Percentiles rank a stretch among this genome's conserved stretches.
Evolutionary conservation across 2,113 vertebrate genomes (phyloP).

Genomic region (Prionailurus viverrinus): DNA sequence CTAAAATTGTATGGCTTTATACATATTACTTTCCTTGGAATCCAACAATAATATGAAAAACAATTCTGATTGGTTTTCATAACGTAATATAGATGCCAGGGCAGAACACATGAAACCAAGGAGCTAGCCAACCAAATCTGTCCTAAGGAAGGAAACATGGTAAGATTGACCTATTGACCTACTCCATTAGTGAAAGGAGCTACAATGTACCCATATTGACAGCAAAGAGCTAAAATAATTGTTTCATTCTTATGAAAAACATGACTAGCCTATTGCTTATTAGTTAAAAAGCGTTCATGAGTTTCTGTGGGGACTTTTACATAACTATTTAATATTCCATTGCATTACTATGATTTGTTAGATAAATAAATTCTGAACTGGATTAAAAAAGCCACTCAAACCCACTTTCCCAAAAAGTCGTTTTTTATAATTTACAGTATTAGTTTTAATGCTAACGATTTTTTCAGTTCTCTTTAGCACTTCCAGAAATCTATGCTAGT

Average conservation of each 20-base stretch:
- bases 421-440: not conserved
- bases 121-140: not conserved
- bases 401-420: not conserved
- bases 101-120: not conserved
- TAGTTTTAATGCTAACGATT: not conserved
- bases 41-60: not conserved
- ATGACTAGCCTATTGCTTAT: not conserved
- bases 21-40: not conserved
- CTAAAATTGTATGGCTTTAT: conserved; percentile 31
- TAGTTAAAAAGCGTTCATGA: conserved; percentile 16
- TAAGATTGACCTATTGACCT: not conserved
- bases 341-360: not conserved
- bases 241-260: conserved; percentile 18
- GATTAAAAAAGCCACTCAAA: not conserved
- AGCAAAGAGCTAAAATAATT: not conserved
- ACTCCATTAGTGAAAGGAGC: not conserved
- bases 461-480: not conserved
- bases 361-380: not conserved
- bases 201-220: not conserved
- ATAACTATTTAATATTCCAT: not conserved
- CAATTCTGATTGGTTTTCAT: not conserved
- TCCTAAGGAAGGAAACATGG: not conserved
- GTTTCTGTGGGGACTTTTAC: not conserved
- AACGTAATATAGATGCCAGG: not conserved
- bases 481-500: not conserved